phyloP scores from a whole-genome alignment of 2,797 vertebrate species.

The Falco peregrinus region DNA sequence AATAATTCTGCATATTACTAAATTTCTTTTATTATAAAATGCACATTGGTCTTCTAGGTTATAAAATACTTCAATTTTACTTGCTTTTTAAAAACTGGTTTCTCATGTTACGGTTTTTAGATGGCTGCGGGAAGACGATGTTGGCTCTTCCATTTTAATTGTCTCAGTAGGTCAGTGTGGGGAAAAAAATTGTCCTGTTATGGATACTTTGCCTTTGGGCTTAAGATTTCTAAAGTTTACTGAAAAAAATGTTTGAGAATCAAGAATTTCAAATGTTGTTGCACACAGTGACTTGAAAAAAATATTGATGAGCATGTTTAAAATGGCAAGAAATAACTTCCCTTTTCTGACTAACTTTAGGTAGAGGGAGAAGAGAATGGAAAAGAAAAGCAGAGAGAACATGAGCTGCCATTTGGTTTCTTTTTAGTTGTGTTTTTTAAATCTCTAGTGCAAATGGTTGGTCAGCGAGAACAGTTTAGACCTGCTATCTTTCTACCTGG shows the following conservation, averaged over 20 bases:
- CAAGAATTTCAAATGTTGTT: background rate
- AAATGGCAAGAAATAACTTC: background rate
- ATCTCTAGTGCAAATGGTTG: background rate
- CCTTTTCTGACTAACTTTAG: background rate
- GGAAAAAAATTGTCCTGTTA: background rate
- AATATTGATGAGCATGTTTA: background rate
- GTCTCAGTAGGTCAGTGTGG: background rate
- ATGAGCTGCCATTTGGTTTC: background rate
- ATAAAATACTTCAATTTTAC: background rate
- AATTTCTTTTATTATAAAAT: background rate
- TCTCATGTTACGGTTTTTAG: background rate
- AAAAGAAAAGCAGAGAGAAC: background rate
- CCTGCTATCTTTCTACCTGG: background rate
- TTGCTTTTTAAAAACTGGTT: accelerated
- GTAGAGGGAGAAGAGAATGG: background rate
- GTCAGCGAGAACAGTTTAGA: background rate
- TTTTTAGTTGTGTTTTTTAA: background rate
- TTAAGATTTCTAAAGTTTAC: background rate
- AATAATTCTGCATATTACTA: background rate
- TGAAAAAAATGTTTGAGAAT: background rate
- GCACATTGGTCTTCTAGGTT: background rate
- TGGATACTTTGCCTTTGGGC: background rate
- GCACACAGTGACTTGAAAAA: background rate
- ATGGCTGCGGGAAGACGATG: background rate
- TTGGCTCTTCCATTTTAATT: background rate